Base-by-base conservation (phyloP, 2,113 vertebrate species). In the Asarcornis scutulata region DNA sequence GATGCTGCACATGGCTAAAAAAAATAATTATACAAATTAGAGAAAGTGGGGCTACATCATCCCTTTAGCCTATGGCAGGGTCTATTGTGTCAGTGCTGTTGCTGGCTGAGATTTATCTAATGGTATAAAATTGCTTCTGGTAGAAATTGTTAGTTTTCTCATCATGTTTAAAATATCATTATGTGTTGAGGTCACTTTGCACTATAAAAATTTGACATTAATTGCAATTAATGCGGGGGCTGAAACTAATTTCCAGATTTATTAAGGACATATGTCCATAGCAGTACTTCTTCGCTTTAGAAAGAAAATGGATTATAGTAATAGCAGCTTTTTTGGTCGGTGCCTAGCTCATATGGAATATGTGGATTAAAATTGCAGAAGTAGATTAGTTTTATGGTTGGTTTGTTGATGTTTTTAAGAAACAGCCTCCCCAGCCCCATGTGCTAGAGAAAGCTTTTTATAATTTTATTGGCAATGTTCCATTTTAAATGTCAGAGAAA, bases 91-190 rank as follows among this genome's bases (percentile, higher is more conserved):
- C 68, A 59, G 32, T 82, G 27, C 73, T 91, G 17, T 55, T 95
- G 90, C 68, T 91, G 56, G 40, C 46, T 80, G 63, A 59, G 69
- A 71, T 82, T 86, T 66, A 75, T 88, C 38, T 93, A 82, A 67
- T 31, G 22, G 26, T 72, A 22, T 83, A 62, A 95, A 93, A 95
- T 82, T 66, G 55, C 68, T 90, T 89, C 53, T 89, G 76, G 38
- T 44, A 59, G 42, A 91, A 95, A 88, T 71, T 46, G 60, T 94
- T 92, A 14, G 25, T 89, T 95, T 96, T 77, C 62, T 91, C 46
- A 18, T 92, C 23, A 20, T 85, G 55, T 87, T 89, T 93, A 81
- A 95, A 91, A 83, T 86, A 62, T 21, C 26, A 36, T 86, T 86
- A 68, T 81, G 75, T 89, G 81, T 85, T 88, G 77, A 90, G 87